Evolutionary conservation across 1,140 invertebrate species (phyloP).

Genomic region (Meloidogyne floridensis): DNA sequence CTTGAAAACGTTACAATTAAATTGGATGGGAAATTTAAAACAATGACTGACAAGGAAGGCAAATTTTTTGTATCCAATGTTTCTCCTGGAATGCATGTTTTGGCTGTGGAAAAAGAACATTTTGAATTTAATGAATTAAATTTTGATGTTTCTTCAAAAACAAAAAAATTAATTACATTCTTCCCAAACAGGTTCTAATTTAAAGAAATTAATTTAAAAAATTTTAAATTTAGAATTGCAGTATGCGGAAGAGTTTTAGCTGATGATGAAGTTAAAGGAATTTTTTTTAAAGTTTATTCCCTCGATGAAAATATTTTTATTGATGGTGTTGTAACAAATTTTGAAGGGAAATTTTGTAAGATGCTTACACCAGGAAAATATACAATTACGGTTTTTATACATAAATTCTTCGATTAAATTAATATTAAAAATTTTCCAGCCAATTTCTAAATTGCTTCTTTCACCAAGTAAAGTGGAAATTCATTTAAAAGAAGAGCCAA

Average conservation of each 20-base stretch:
- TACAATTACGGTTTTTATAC: background rate
- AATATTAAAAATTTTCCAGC: background rate
- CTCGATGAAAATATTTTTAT: background rate
- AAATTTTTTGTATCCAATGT: slow-evolving; percentile 10
- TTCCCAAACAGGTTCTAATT: background rate
- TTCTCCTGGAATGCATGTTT: background rate
- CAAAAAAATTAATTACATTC: slow-evolving; percentile 5
- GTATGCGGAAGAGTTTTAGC: slow-evolving; percentile 31
- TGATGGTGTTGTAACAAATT: background rate
- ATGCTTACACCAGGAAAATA: slow-evolving; percentile 30
- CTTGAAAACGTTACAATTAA: background rate
- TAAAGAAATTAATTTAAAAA: background rate
- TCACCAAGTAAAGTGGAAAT: slow-evolving; percentile 24
- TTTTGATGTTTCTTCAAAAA: slow-evolving; percentile 20
- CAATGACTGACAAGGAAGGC: slow-evolving; percentile 23
- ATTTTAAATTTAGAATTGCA: slow-evolving; percentile 21
- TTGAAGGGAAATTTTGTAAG: slow-evolving; percentile 23
- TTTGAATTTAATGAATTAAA: slow-evolving; percentile 24
- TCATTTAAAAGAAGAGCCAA: slow-evolving; percentile 13
- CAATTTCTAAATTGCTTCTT: slow-evolving; percentile 20
- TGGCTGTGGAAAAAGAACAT: slow-evolving; percentile 13
- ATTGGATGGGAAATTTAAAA: slow-evolving; percentile 7
- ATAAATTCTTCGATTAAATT: slow-evolving; percentile 10
- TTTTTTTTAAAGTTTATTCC: slow-evolving; percentile 13
- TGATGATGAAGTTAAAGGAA: background rate